Percentiles rank a stretch among this genome's conserved stretches.
phyloP scores from a whole-genome alignment of 2,113 vertebrate species.

The Cisticola juncidis region DNA sequence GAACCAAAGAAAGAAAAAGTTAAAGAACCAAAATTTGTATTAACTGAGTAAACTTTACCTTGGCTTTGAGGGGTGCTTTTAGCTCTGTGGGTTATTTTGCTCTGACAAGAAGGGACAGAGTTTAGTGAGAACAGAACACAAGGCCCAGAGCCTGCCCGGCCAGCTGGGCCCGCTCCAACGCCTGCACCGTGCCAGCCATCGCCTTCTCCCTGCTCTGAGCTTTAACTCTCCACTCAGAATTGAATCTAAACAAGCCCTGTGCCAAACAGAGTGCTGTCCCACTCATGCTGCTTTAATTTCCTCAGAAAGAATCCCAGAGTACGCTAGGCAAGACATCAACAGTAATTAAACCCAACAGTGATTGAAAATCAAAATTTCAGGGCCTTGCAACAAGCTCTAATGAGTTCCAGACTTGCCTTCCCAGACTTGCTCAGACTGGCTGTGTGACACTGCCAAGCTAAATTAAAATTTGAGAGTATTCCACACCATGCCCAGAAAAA shows the following conservation, averaged over 20 bases:
- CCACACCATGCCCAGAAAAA: slow-evolving; percentile 4
- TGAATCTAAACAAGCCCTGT: slow-evolving; percentile 28
- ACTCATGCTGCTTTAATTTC: slow-evolving; percentile 51
- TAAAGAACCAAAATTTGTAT: not conserved
- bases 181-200: not conserved
- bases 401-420: slow-evolving; percentile 59
- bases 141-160: not conserved
- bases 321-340: slow-evolving; percentile 41
- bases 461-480: not conserved
- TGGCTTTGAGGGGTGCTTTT: not conserved
- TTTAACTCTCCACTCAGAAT: not conserved
- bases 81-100: not conserved
- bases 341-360: slow-evolving; percentile 63
- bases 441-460: slow-evolving; percentile 20
- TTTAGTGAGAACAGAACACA: not conserved
- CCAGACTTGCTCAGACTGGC: not conserved
- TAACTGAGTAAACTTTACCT: not conserved
- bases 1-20: not conserved
- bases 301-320: slow-evolving; percentile 42
- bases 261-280: slow-evolving; percentile 5
- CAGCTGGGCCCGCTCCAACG: not conserved
- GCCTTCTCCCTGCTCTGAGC: not conserved
- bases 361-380: slow-evolving; percentile 16
- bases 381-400: slow-evolving; percentile 41
- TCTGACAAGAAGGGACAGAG: not conserved